Base-by-base conservation (phyloP, 1,140 invertebrate genomes). In the Drosophila kikkawai region DNA sequence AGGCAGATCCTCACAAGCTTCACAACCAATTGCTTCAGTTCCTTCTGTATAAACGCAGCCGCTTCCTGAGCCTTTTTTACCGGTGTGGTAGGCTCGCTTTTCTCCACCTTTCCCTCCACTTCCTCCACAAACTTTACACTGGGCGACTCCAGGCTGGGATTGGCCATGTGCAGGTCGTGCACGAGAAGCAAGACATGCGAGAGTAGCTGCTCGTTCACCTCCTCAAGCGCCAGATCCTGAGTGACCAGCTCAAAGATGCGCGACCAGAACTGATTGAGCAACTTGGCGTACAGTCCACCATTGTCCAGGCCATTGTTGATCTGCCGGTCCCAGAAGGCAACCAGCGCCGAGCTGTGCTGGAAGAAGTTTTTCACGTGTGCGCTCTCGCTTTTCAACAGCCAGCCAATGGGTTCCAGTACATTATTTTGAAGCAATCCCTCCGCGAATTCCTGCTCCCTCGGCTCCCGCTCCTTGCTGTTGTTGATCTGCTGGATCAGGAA, bases 301-400 rank as follows among this genome's bases (percentile, higher is more conserved):
- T 69, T 82, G 36, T 80, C 79, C 15, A 34, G 29, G n/a, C 58
- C 65, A 50, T 68, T 75, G 50, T 79, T 74, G 34, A 87, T 81
- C 53, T 91, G 94, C 79, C 94, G 94, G 74, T 93, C 94, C 94
- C 94, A 95, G 56, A 94, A 95, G 12, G 94, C 93, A 19, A 95
- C 55, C 8, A 95, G 71, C 7, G 92, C 91, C 0, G 94, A 91
- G 2, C 94, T 91, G 65, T 95, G 93, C 41, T 91, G 92, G 64
- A 94, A 95, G 47, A 95, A 88, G 15, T 91, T 87, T 69, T 93
- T 93, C 57, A 93, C 93, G 26, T 92, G 86, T 1, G 64, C 41
- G 39, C 76, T 78, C 26, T 91, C 87, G 58, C 94, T 93, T 8
- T 56, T 92, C 7, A 95, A 75, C 64, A 93, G 92, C 53, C 90